Evolutionary conservation across 2,888 invertebrate genomes (phyloP).

Genomic region (Criorhina ranunculi): DNA sequence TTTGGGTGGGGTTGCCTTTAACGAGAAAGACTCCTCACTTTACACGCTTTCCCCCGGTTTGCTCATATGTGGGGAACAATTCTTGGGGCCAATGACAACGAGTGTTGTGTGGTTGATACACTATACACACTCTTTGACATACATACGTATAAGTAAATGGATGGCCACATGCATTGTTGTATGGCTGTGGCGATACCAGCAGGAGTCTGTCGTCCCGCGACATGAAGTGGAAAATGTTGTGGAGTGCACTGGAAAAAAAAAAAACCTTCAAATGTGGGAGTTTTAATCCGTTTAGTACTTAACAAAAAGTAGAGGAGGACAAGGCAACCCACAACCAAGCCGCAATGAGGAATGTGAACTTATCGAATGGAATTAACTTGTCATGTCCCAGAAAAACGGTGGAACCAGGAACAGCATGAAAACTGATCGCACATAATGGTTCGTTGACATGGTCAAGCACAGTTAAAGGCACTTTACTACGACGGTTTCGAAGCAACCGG

Average conservation of each 20-base stretch:
- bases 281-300: constrained; percentile 70
- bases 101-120: constrained; percentile 63
- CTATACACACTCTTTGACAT: constrained; percentile 51
- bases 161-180: constrained; percentile 72
- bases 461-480: constrained; percentile 25
- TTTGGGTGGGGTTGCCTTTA: constrained; percentile 57
- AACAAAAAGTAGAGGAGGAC: constrained; percentile 21
- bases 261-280: constrained; percentile 38
- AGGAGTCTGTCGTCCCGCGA: constrained; percentile 42
- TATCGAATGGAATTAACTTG: constrained; percentile 76
- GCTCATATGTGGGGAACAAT: constrained; percentile 16
- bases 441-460: constrained; percentile 70
- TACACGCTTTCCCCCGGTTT: constrained; percentile 38
- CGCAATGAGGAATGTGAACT: constrained; percentile 66
- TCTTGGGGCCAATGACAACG: constrained; percentile 69
- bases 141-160: constrained; percentile 49
- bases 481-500: constrained; percentile 27
- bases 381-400: constrained; percentile 68
- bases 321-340: too few species aligned
- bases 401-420: constrained; percentile 38
- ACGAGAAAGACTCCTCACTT: background rate
- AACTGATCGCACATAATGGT: constrained; percentile 70
- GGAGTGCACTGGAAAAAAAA: constrained; percentile 9
- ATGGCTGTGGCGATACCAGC: constrained; percentile 53
- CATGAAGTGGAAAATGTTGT: constrained; percentile 40